Evolutionary conservation across 2,888 invertebrate species (phyloP).

Genomic region (Plusia festucae): DNA sequence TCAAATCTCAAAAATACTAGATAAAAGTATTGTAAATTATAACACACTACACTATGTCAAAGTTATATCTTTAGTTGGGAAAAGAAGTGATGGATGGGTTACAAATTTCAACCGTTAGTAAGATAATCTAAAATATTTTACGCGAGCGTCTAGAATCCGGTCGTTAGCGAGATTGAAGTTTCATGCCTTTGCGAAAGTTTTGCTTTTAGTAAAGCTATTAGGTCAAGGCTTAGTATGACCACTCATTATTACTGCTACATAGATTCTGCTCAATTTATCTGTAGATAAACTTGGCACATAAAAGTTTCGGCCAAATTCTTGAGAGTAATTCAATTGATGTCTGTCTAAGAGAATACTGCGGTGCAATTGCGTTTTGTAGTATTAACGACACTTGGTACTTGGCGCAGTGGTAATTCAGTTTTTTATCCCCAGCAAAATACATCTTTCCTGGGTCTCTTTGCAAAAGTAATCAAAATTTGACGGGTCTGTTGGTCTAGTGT

Average conservation of each 20-base stretch:
- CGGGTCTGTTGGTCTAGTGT: too few relatives aligned
- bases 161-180: conserved; percentile 34
- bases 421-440: too few relatives aligned
- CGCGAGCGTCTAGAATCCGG: conserved; percentile 5
- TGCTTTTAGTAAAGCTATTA: conserved; percentile 1
- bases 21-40: too few relatives aligned
- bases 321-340: background rate
- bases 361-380: background rate
- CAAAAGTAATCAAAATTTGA: too few relatives aligned
- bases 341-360: background rate
- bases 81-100: too few relatives aligned
- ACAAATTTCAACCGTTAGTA: background rate
- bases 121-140: conserved; percentile 24
- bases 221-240: conserved; percentile 11
- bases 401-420: too few relatives aligned
- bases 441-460: too few relatives aligned
- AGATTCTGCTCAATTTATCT: background rate
- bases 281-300: background rate
- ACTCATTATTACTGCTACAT: conserved; percentile 2
- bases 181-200: conserved; percentile 17
- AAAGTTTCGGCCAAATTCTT: background rate
- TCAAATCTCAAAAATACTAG: too few relatives aligned
- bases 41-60: too few relatives aligned
- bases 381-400: too few relatives aligned
- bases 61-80: too few relatives aligned